Evolutionary conservation across 2,888 invertebrate genomes (phyloP), one percentile per base, ranked within the genome.

Genomic region (Calliphora vomitoria): DNA sequence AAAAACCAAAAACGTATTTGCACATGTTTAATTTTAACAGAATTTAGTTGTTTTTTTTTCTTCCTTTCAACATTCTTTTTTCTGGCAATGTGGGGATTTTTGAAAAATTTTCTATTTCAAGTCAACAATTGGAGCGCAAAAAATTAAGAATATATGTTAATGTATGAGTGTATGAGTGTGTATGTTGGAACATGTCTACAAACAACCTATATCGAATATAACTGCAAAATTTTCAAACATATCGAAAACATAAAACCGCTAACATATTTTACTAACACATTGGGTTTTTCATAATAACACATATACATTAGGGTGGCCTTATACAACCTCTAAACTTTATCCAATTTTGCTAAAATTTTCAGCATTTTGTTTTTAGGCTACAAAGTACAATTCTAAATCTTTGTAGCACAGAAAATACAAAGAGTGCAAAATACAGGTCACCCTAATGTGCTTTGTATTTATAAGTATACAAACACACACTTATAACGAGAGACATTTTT

Each of bases 121-220:
- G 80, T 72, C 60, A 81, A 71, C 62, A 81, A 72, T 62, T 81
- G 69, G 71, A 72, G 80, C 71, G 71, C 64, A 81, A 64, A 81
- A n/a, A 71, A 81, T 81, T 53, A 71, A 64, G 25, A 64, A 69
- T 44, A 69, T 44, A 60, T 44, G 62, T 20, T 58, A 78, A 78
- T 68, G 47, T 68, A 47, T 58, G 3, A 6, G 8, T 35, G 15
- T 25, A n/a, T n/a, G n/a, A n/a, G 20, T 11, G 58, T 58, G 35
- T 31, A 11, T 44, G 44, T 8, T 50, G 50, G 13, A 50, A n/a
- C 6, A 50, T 50, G 31, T 35, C 35, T 60, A 60, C 8, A n/a
- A 60, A 60, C 60, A 35, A 15, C 31, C 8, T 8, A 60, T 35
- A 60, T 35, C 31, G 20, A 15, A 15, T 5, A 31, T 68, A 78